Evolutionary conservation across 2,888 invertebrate species (phyloP).

Genomic region (Acanthosoma haemorrhoidale): DNA sequence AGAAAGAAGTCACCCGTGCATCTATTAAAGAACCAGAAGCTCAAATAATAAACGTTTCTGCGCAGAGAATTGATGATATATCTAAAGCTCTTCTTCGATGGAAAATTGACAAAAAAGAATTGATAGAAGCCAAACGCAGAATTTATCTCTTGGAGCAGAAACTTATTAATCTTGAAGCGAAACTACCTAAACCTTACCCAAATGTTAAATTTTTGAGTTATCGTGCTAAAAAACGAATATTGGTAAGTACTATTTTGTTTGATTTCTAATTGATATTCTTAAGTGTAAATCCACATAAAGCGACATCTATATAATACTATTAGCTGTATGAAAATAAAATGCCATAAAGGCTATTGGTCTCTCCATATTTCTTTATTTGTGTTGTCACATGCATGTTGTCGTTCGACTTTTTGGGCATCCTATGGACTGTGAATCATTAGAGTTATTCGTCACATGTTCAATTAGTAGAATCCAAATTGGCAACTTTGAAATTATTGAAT

Average conservation of each 20-base stretch:
- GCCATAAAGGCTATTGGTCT: no score
- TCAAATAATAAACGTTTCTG: neutral
- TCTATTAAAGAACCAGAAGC: neutral
- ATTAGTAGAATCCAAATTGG: no score
- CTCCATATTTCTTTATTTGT: no score
- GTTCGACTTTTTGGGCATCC: no score
- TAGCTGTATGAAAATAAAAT: no score
- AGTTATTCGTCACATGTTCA: no score
- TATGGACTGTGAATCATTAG: no score
- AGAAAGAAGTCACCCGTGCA: neutral
- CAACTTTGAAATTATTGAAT: no score
- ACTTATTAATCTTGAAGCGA: slow-evolving; percentile 62
- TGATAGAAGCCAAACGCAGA: slow-evolving; percentile 39
- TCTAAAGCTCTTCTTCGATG: neutral
- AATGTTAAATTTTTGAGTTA: slow-evolving; percentile 89
- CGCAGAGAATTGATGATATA: neutral
- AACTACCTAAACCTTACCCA: slow-evolving; percentile 72
- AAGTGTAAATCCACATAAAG: neutral
- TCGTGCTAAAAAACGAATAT: slow-evolving; percentile 82
- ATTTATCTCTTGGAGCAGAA: slow-evolving; percentile 50
- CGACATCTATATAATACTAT: neutral
- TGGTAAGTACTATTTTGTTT: slow-evolving; percentile 55
- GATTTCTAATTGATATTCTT: neutral
- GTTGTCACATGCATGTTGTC: no score
- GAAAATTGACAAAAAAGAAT: slow-evolving; percentile 29